Evolutionary conservation across 2,113 vertebrate genomes (phyloP).

Genomic region (Heterotilapia buettikoferi): DNA sequence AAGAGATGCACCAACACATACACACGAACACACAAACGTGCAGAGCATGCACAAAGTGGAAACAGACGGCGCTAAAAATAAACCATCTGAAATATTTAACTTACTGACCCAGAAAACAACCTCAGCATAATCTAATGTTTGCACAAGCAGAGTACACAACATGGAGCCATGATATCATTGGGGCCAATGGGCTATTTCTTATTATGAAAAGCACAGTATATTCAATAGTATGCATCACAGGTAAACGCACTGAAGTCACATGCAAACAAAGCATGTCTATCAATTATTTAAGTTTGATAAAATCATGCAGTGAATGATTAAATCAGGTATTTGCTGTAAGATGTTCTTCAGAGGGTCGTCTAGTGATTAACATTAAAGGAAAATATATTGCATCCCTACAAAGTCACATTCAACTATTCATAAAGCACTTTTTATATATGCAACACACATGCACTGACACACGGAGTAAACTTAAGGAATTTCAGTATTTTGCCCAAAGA

Average conservation of each 20-base stretch:
- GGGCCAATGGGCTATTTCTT: slow-evolving; percentile 16
- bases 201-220: neutral
- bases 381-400: neutral
- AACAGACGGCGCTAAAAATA: slow-evolving; percentile 75
- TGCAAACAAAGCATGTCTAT: neutral
- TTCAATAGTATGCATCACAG: neutral
- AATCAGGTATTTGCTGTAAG: neutral
- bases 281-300: neutral
- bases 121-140: slow-evolving; percentile 63
- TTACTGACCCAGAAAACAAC: slow-evolving; percentile 78
- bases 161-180: slow-evolving; percentile 65
- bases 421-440: neutral
- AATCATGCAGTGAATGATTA: neutral
- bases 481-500: neutral
- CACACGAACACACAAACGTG: neutral
- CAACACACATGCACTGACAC: neutral
- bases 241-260: neutral
- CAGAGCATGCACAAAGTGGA: slow-evolving; percentile 59
- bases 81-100: slow-evolving; percentile 79
- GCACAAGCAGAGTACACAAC: slow-evolving; percentile 44
- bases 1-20: neutral
- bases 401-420: neutral
- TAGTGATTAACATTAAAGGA: neutral
- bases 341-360: neutral
- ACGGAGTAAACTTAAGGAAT: neutral